Conservation (phyloP, 2,797 vertebrate genomes). For the Propithecus deckenii region DNA sequence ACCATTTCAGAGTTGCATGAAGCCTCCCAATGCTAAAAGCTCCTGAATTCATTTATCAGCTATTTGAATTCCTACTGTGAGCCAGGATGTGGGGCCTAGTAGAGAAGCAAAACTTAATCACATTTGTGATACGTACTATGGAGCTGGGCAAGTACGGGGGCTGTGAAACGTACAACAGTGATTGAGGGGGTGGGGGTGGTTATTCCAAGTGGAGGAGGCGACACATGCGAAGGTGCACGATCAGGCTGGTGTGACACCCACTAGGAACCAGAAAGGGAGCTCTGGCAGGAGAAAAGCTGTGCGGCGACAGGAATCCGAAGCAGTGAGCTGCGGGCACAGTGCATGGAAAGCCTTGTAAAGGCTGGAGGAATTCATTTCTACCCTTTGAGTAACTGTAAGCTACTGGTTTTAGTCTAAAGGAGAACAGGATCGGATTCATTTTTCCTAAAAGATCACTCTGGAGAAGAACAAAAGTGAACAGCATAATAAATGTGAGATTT, state of each 20-base stretch:
- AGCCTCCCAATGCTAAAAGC: not conserved
- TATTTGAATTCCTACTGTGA: not conserved
- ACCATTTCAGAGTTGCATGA: slow-evolving; percentile 6
- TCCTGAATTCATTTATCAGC: not conserved
- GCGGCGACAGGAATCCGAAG: not conserved
- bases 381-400: not conserved
- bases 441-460: not conserved
- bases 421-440: not conserved
- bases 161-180: not conserved
- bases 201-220: not conserved
- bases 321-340: not conserved
- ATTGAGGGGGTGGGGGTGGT: not conserved
- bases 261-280: not conserved
- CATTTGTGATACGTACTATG: not conserved
- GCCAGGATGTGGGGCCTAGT: not conserved
- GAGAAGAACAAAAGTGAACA: not conserved
- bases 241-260: not conserved
- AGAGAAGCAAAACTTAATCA: not conserved
- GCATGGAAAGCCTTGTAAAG: not conserved
- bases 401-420: not conserved
- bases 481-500: not conserved
- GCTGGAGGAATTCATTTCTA: not conserved
- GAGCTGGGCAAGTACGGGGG: not conserved
- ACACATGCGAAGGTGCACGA: not conserved
- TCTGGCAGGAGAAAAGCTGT: not conserved